These are phyloP conservation scores for Alces alces DNA, from an alignment of 2,113 vertebrate genomes.

Conservation along the genomic window DNA sequence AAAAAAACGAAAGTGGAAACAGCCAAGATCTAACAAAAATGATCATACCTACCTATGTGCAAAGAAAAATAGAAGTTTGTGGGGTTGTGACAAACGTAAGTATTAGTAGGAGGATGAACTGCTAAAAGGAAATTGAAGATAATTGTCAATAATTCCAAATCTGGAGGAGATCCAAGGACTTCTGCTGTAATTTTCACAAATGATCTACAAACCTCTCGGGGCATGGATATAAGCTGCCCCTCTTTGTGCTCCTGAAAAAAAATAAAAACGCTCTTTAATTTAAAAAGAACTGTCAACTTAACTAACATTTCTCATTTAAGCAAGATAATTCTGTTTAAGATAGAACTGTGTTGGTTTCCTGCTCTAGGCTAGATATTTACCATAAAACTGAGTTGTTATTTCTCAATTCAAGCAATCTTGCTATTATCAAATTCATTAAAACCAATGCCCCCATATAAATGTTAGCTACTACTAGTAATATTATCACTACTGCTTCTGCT, in stretches of 20 bases:
- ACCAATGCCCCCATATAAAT: background rate
- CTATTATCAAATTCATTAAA: background rate
- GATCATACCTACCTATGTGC: slow-evolving; percentile 88
- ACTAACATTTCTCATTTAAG: slow-evolving; percentile 36
- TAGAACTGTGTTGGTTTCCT: background rate
- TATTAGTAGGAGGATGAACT: slow-evolving; percentile 97
- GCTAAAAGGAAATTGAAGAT: slow-evolving; percentile 97
- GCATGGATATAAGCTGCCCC: slow-evolving; percentile 88
- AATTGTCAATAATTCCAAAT: slow-evolving; percentile 91
- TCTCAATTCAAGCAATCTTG: background rate
- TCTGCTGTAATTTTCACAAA: slow-evolving; percentile 99
- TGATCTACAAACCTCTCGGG: slow-evolving; percentile 92
- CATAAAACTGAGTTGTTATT: background rate
- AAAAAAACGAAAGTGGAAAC: background rate
- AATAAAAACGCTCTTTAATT: slow-evolving; percentile 39
- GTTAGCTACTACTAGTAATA: background rate
- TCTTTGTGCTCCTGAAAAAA: slow-evolving; percentile 93
- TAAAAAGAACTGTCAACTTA: slow-evolving; percentile 16
- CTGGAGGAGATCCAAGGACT: slow-evolving; percentile 96
- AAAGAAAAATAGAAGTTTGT: slow-evolving; percentile 97
- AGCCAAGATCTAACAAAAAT: background rate
- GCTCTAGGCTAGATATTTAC: background rate
- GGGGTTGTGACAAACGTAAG: slow-evolving; percentile 97
- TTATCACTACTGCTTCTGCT: background rate
- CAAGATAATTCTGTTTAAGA: background rate